These are phyloP conservation scores for Tenebrosternarchus preto DNA, from an alignment of 2,113 vertebrate species.

Conservation along the genomic window DNA sequence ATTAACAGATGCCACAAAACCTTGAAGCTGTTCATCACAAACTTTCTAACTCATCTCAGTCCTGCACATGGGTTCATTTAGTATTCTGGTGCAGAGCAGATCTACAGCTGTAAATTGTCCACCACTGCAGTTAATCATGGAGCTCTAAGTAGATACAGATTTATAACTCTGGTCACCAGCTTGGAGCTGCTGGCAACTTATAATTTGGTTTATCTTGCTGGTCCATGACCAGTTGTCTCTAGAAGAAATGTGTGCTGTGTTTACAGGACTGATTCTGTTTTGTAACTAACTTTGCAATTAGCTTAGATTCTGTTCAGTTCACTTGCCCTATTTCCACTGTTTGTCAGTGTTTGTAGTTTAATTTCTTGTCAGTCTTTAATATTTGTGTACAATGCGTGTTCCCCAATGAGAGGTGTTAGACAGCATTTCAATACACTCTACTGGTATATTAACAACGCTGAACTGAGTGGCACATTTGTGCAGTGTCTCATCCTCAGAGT, in stretches of 20 bases:
- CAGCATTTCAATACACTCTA: too few species aligned
- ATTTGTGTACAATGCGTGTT: too few species aligned
- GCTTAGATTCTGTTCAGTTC: too few species aligned
- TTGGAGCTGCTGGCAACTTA: conserved; percentile 24
- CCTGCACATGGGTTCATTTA: conserved; percentile 40
- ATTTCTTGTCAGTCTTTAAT: too few species aligned
- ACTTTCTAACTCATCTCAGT: conserved; percentile 25
- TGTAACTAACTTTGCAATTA: too few species aligned
- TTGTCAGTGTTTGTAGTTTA: too few species aligned
- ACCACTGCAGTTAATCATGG: conserved; percentile 52
- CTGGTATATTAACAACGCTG: too few species aligned
- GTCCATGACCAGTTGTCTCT: neutral
- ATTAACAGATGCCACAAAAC: conserved; percentile 41
- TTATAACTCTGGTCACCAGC: conserved; percentile 44
- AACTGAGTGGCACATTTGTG: too few species aligned
- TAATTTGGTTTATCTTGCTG: conserved; percentile 47
- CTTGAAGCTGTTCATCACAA: conserved; percentile 43
- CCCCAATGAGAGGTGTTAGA: too few species aligned
- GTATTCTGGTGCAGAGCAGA: conserved; percentile 43
- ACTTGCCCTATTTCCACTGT: too few species aligned
- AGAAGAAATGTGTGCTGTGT: conserved; percentile 10
- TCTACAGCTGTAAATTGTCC: conserved; percentile 46
- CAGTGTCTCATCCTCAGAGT: neutral
- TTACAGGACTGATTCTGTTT: neutral
- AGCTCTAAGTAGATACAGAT: conserved; percentile 51